Conservation (phyloP, 2,888 invertebrate genomes). For the Xiphydria camelus region DNA sequence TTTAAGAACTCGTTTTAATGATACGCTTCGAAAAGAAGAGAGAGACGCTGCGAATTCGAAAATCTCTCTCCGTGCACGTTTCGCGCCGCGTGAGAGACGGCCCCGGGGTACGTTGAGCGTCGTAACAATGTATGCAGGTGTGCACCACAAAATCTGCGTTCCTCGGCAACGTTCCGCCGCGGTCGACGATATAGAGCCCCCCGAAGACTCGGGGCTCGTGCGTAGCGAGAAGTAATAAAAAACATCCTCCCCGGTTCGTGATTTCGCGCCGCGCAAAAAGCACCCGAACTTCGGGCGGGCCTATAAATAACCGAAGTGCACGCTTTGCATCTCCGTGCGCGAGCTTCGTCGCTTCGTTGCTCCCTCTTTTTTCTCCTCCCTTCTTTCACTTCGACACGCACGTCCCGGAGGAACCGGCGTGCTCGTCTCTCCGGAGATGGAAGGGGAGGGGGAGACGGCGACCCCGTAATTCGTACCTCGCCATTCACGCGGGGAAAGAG, state of each 20-base stretch:
- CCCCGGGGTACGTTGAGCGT: background rate
- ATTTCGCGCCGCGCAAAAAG: background rate
- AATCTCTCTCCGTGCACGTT: no score
- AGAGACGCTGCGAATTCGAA: no score
- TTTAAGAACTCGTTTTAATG: no score
- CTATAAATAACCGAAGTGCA: background rate
- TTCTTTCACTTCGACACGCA: background rate
- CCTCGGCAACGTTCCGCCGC: no score
- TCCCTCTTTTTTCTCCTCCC: background rate
- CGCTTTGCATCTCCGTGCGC: background rate
- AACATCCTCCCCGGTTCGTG: background rate
- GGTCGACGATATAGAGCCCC: no score
- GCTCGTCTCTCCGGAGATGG: background rate
- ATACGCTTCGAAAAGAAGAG: no score
- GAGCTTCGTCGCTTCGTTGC: slow-evolving; percentile 4
- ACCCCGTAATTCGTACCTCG: no score
- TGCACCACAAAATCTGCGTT: no score
- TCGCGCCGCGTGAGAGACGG: background rate
- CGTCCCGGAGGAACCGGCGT: background rate
- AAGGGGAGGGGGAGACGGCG: background rate
- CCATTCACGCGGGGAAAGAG: no score
- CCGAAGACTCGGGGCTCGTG: no score
- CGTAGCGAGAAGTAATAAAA: slow-evolving; percentile 3
- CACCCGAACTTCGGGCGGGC: background rate
- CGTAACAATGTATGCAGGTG: no score